phyloP scores from a whole-genome alignment of 92 coral and sea anemone genomes.

The Bergia sp. region DNA sequence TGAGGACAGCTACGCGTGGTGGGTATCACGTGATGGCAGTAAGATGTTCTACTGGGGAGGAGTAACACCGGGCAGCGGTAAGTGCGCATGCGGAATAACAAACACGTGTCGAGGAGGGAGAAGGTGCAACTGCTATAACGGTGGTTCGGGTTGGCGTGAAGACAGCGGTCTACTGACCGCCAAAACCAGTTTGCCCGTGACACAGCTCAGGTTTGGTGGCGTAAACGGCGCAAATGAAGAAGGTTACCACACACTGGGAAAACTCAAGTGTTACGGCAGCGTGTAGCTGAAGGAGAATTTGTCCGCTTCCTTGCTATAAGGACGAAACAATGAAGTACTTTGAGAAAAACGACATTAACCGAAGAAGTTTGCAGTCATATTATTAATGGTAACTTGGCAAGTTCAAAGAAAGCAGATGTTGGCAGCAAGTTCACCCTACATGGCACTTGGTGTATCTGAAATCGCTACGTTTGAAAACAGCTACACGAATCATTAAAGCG shows the following conservation, averaged over 20 bases:
- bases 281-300: background rate
- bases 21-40: slow-evolving; percentile 78
- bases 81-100: slow-evolving; percentile 78
- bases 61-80: slow-evolving; percentile 56
- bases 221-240: slow-evolving; percentile 39
- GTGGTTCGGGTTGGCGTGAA: slow-evolving; percentile 48
- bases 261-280: slow-evolving; percentile 73
- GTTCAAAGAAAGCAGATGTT: too few species aligned
- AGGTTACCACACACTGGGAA: slow-evolving; percentile 78
- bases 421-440: too few species aligned
- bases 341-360: too few species aligned
- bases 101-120: slow-evolving; percentile 57
- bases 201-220: slow-evolving; percentile 68
- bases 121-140: slow-evolving; percentile 62
- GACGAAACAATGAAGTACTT: too few species aligned
- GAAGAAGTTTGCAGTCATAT: too few species aligned
- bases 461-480: too few species aligned
- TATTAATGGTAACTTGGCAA: too few species aligned
- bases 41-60: slow-evolving; percentile 82
- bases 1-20: slow-evolving; percentile 33
- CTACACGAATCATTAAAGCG: too few species aligned
- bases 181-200: slow-evolving; percentile 66
- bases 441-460: too few species aligned
- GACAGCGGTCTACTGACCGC: slow-evolving; percentile 78
- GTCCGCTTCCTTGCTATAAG: too few species aligned